Conservation (phyloP, 2,113 vertebrate genomes). For the Tiliqua scincoides region DNA sequence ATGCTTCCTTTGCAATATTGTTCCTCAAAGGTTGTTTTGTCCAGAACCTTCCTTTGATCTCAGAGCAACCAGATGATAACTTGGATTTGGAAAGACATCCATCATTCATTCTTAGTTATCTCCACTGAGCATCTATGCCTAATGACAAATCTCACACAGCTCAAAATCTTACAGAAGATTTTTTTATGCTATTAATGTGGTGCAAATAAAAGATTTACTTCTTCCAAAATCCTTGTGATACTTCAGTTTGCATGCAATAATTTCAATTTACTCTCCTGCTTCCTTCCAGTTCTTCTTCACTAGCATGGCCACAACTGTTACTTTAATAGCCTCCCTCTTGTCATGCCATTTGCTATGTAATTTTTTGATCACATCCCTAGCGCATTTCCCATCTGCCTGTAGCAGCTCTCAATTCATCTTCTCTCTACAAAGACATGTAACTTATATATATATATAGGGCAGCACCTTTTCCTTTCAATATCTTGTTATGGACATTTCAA, state of each 20-base stretch:
- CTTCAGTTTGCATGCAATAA: neutral
- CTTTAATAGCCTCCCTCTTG: constrained; percentile 35
- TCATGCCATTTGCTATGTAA: constrained; percentile 8
- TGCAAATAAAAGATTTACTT: neutral
- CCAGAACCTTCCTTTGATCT: neutral
- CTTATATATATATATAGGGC: too few relatives aligned
- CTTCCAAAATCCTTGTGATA: neutral
- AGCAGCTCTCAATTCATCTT: constrained; percentile 45
- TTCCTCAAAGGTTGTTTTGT: neutral
- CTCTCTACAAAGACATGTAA: constrained; percentile 8
- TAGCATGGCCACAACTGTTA: constrained; percentile 21
- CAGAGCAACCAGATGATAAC: neutral
- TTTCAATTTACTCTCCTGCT: neutral
- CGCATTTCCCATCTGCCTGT: constrained; percentile 25
- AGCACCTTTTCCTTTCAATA: neutral
- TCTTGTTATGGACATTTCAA: constrained; percentile 1
- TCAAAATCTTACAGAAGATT: neutral
- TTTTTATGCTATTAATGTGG: neutral
- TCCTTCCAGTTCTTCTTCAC: neutral
- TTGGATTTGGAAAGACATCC: neutral
- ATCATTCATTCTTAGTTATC: neutral
- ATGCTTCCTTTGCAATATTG: neutral
- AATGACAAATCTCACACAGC: neutral
- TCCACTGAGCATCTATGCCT: neutral
- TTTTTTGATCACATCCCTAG: constrained; percentile 35